Evolutionary conservation across 2,888 invertebrate genomes (phyloP).

Genomic region (Cremastinae sp.): DNA sequence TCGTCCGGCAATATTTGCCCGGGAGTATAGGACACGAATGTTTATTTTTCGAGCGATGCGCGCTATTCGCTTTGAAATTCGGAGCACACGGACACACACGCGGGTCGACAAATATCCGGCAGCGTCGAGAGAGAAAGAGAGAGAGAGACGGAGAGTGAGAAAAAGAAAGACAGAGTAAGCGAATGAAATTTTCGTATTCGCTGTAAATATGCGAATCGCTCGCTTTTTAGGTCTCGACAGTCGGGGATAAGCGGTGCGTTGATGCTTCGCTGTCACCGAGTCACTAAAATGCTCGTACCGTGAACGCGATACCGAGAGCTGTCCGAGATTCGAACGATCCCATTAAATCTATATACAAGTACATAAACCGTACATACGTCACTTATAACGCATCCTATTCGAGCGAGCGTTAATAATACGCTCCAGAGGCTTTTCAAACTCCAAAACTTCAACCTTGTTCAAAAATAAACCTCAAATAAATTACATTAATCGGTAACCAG

Average conservation of each 20-base stretch:
- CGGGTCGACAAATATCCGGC: neutral
- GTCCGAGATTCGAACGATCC: slow-evolving; percentile 56
- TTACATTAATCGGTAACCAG: too few species aligned
- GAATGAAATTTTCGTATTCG: slow-evolving; percentile 24
- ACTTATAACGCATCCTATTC: neutral
- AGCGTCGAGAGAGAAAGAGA: neutral
- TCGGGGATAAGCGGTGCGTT: slow-evolving; percentile 46
- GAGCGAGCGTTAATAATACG: too few species aligned
- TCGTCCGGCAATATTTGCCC: slow-evolving; percentile 31
- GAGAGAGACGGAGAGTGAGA: neutral
- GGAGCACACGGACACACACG: slow-evolving; percentile 8
- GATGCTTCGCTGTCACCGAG: slow-evolving; percentile 54
- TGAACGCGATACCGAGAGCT: slow-evolving; percentile 46
- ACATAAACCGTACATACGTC: neutral
- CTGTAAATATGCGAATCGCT: slow-evolving; percentile 29
- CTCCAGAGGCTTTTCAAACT: too few species aligned
- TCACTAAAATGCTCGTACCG: slow-evolving; percentile 56
- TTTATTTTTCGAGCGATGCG: slow-evolving; percentile 48
- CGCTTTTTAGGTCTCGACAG: slow-evolving; percentile 39
- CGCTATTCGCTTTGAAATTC: slow-evolving; percentile 12
- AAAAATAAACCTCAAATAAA: too few species aligned
- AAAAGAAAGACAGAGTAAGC: neutral
- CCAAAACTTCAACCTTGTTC: too few species aligned
- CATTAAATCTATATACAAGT: slow-evolving; percentile 26
- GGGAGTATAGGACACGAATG: slow-evolving; percentile 34